Evolutionary conservation across 2,888 invertebrate species (phyloP), one percentile per base, ranked within the genome.

Genomic region (Acleris cristana): DNA sequence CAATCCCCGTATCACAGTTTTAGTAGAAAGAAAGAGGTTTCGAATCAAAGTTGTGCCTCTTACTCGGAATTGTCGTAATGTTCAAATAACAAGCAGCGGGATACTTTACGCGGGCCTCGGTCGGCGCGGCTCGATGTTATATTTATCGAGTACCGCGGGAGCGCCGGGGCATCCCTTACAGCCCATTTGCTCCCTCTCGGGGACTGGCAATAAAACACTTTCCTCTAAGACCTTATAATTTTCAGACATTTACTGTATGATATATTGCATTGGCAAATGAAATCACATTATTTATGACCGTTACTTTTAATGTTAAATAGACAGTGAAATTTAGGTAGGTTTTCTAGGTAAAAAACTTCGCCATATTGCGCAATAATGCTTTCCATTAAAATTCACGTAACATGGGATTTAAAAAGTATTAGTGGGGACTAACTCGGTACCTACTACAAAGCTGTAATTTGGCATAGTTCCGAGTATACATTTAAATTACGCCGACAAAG

Each of bases 191-290:
- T 67, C 58, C 64, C 66, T 21, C 61, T 53, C 61, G 58, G 62
- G 62, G 57, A 54, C 58, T 53, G 53, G 58, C 57, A 53, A 67
- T 67, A 63, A 67, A 67, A 63, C 62, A 67, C 58, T 67, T 62
- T 63, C 66, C 66, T 51, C 57, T 62, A 58, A 67, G 53, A 58
- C 62, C 58, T 67, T 67, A 58, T 67, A 63, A 67, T 67, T 67
- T 67, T 54, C 67, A 57, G 67, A 67, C 63, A 52, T 45, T 66
- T 57, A 45, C 56, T 66, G 56, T 45, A 62, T 62, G 66, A 66
- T 66, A 57, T 57, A 66, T 57, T 19, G 61, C 52, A 52, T 66
- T 66, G 61, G 66, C 57, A 52, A 66, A 66, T 66, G 61, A 66
- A 66, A 66, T 66, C 61, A 57, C 34, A 45, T 55, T 61, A 57